phyloP scores from a whole-genome alignment of 2,888 invertebrate genomes.

The Ormyrus nitidulus region DNA sequence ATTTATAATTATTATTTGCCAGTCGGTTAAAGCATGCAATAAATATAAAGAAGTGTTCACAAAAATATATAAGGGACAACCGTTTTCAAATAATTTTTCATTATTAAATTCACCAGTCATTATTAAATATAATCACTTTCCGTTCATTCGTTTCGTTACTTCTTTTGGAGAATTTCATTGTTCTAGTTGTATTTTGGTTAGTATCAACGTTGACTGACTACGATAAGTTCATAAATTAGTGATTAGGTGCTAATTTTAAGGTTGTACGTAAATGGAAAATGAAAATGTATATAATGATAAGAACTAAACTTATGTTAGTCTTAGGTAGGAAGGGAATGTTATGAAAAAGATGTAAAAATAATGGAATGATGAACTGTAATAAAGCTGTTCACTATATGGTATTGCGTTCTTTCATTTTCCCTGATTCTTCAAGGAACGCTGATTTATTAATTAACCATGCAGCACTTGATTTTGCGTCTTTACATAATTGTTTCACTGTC shows the following conservation, averaged over 20 bases:
- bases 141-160: background rate
- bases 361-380: slow-evolving; percentile 2
- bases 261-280: slow-evolving; percentile 9
- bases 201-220: slow-evolving; percentile 30
- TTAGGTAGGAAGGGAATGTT: background rate
- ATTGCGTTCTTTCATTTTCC: background rate
- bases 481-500: too few relatives aligned
- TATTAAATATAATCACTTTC: background rate
- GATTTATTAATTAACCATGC: too few relatives aligned
- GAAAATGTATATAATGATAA: background rate
- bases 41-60: too few relatives aligned
- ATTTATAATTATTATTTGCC: too few relatives aligned
- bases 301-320: background rate
- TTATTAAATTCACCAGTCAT: too few relatives aligned
- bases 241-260: background rate
- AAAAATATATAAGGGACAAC: too few relatives aligned
- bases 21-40: too few relatives aligned
- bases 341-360: slow-evolving; percentile 22
- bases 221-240: slow-evolving; percentile 9
- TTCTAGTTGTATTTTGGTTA: slow-evolving; percentile 16
- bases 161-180: background rate
- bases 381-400: background rate
- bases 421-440: too few relatives aligned
- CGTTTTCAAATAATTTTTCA: too few relatives aligned
- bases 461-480: too few relatives aligned